A percentile compares a stretch with the other conserved stretches of the same genome.
These are phyloP conservation scores for Borostomias antarcticus DNA, from an alignment of 2,797 vertebrate species.

Conservation along the genomic window DNA sequence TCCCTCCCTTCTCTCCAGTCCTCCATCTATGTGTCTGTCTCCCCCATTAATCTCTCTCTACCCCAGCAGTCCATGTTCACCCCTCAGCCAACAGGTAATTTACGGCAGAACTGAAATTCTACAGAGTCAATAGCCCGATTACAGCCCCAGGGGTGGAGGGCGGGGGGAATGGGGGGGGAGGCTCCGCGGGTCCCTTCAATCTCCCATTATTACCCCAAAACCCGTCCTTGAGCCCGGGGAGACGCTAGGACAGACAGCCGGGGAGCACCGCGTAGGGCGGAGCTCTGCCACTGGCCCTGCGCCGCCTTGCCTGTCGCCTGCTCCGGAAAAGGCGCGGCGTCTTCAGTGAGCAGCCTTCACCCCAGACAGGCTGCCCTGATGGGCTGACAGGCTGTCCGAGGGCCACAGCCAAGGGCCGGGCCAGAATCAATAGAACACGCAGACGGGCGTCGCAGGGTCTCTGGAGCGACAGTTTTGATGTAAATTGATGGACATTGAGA, in stretches of 20 bases:
- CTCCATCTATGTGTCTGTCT: neutral
- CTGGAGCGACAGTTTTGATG: too few relatives aligned
- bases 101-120: constrained; percentile 28
- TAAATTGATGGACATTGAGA: constrained; percentile 5
- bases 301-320: neutral
- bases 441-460: constrained; percentile 15
- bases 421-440: constrained; percentile 14
- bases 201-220: neutral
- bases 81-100: constrained; percentile 30
- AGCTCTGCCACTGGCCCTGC: neutral
- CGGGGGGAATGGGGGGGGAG: too few relatives aligned
- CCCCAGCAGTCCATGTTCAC: neutral
- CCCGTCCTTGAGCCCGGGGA: neutral
- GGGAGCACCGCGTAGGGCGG: neutral
- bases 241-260: too few relatives aligned
- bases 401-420: constrained; percentile 7
- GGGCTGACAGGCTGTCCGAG: constrained; percentile 25
- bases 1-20: neutral
- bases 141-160: too few relatives aligned
- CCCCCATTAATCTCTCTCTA: neutral
- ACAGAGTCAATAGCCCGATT: constrained; percentile 27
- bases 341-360: constrained; percentile 19
- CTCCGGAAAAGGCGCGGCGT: neutral
- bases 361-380: too few relatives aligned
- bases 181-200: neutral